These are phyloP conservation scores for Notothenia rossii DNA, from an alignment of 2,113 vertebrate species.

Conservation along the genomic window DNA sequence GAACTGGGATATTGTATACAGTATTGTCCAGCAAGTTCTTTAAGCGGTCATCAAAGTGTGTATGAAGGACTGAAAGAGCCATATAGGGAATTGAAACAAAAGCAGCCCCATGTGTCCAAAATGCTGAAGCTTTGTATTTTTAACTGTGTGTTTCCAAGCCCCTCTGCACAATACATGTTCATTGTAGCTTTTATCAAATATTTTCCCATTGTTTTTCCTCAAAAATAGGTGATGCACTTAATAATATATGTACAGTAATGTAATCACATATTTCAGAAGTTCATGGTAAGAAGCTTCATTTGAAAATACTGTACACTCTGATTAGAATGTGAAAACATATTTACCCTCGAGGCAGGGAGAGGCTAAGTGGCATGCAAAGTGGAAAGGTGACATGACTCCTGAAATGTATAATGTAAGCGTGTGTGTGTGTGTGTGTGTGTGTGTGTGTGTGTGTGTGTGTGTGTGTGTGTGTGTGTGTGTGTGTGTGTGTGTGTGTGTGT, in stretches of 20 bases:
- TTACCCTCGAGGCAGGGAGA: constrained; percentile 21
- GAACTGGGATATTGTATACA: constrained; percentile 15
- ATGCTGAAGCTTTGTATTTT: background rate
- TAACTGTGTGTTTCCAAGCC: background rate
- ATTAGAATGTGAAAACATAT: constrained; percentile 42
- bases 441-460: constrained; percentile 2
- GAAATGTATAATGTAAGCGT: constrained; percentile 5
- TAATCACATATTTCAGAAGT: background rate
- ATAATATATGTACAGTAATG: background rate
- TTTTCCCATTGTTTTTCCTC: background rate
- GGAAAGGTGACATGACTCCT: constrained; percentile 59
- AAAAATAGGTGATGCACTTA: background rate
- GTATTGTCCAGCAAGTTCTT: constrained; percentile 10
- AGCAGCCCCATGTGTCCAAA: background rate
- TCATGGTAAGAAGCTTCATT: constrained; percentile 19
- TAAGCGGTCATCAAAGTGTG: background rate
- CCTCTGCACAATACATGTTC: background rate
- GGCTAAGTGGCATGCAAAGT: constrained; percentile 54
- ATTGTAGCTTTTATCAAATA: background rate
- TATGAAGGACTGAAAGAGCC: constrained; percentile 4
- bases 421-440: constrained; percentile 1
- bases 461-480: background rate
- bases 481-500: background rate
- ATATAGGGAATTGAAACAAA: background rate
- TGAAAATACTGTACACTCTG: constrained; percentile 10